Base-by-base conservation (phyloP, 2,113 vertebrate genomes). In the Anguilla japonica region DNA sequence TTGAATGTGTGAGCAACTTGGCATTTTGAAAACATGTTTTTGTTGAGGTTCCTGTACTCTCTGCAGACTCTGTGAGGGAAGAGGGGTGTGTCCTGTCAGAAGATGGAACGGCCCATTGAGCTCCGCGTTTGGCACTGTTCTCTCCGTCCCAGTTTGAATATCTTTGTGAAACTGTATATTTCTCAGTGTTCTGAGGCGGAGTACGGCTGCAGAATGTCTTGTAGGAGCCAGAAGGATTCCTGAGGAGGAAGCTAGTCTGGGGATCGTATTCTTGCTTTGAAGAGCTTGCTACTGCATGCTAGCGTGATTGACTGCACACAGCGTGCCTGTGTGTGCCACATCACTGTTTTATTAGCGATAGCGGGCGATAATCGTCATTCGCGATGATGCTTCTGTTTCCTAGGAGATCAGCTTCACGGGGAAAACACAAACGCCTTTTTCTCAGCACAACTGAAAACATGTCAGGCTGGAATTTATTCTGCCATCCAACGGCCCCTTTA, bases 371-470 rank as follows among this genome's bases (percentile, higher is more conserved):
- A 88, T 79, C 82, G 57, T 34, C 5, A 40, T 2, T 53, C 79
- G 22, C 84, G 39, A 88, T 84, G 87, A 86, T 53, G 71, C 75
- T 87, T 85, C 78, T 56, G 50, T 86, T 53, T 88, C 82, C 18
- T 57, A 41, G 75, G 60, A 87, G 75, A 63, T 67, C 20, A 16
- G 71, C 34, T 57, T 46, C 40, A 20, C 85, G 39, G 85, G 79
- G 82, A 50, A 86, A 87, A 80, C 63, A 87, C 71, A 82, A 81
- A 88, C 79, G 22, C 29, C 75, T 67, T 41, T 86, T 88, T 87
- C 82, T 87, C 82, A 63, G 84, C 29, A 22, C 89, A 90, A 90
- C 87, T 90, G 85, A 84, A 88, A 89, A 63, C 87, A 88, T 84
- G 89, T 88, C 71, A 75, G n/a, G 29, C 71, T 34, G 34, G 34